phyloP scores from a whole-genome alignment of 1,140 invertebrate species.

The Drosophila auraria region DNA sequence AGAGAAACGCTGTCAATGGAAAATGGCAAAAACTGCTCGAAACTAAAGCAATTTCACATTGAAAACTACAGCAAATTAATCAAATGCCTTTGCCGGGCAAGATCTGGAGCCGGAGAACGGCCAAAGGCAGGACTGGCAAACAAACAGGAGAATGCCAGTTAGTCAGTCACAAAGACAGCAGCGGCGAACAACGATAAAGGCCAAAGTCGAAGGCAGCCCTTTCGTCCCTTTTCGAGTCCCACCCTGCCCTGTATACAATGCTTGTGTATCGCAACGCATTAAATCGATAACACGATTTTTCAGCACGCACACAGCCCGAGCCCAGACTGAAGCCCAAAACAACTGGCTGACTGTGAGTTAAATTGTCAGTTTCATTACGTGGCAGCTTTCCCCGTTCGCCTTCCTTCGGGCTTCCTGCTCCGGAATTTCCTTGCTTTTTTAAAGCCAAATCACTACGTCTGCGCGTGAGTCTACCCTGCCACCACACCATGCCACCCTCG shows the following conservation, averaged over 20 bases:
- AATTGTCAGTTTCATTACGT: slow-evolving; percentile 84
- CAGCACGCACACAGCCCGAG: slow-evolving; percentile 67
- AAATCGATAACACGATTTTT: slow-evolving; percentile 84
- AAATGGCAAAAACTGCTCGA: slow-evolving; percentile 49
- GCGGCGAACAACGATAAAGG: slow-evolving; percentile 53
- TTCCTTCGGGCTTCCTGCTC: background rate
- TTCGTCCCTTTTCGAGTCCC: slow-evolving; percentile 13
- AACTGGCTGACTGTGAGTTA: slow-evolving; percentile 69
- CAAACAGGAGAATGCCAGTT: slow-evolving; percentile 67
- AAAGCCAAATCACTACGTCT: slow-evolving; percentile 81
- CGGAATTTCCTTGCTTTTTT: slow-evolving; percentile 37
- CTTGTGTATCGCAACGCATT: slow-evolving; percentile 63
- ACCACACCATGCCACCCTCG: slow-evolving; percentile 32
- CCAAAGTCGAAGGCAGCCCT: slow-evolving; percentile 37
- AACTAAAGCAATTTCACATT: slow-evolving; percentile 80
- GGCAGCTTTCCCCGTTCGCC: slow-evolving; percentile 51
- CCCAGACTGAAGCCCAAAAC: slow-evolving; percentile 35
- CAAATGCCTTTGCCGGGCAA: slow-evolving; percentile 65
- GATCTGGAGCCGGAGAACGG: slow-evolving; percentile 15
- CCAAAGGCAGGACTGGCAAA: slow-evolving; percentile 46
- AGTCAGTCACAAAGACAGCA: slow-evolving; percentile 69
- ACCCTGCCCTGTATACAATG: slow-evolving; percentile 32
- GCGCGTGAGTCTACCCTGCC: slow-evolving; percentile 58
- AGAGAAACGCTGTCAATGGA: slow-evolving; percentile 26
- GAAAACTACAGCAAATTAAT: slow-evolving; percentile 82